Evolutionary conservation across 2,888 invertebrate genomes (phyloP), one percentile per base, ranked within the genome.

Genomic region (Pasiphila rectangulata): DNA sequence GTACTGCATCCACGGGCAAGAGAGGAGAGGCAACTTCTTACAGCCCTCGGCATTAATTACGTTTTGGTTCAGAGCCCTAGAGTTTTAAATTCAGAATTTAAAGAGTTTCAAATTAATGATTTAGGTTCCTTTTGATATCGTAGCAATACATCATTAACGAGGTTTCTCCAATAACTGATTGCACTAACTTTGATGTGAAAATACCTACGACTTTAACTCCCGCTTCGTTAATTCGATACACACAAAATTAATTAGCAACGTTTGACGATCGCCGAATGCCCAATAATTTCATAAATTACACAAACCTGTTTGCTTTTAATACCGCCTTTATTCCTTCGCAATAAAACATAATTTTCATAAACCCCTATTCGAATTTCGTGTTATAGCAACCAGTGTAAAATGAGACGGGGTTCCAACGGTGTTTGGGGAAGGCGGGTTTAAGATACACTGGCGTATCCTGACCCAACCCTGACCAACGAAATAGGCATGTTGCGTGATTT

Each of bases 401-500:
- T 58, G 67, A 67, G 16, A 64, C 59, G 2, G 46, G 12, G 25
- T 10, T 37, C 17, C 9, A 15, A 7, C 2, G 4, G 16, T 48
- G 19, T 13, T 39, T 35, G 20, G 34, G n/a, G 16, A 25, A 15
- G 32, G 9, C 13, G 37, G 65, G 36, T 63, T 38, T 54, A 63
- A 27, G 17, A 59, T 60, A 61, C 21, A 36, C 3, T 67, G 63
- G 75, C 43, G 42, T 3, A 2, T 45, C 37, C 45, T 78, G 79
- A 79, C 78, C 78, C 64, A 77, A 63, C 74, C 74, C 62, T 75
- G 77, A 75, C 75, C 74, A 59, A 64, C 76, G 72, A 78, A 80
- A 79, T 76, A 77, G 73, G 75, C 66, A 61, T 63, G 69, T 80
- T 72, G 80, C 80, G 80, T 80, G 80, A 69, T 62, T 63, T 66